A percentile compares a stretch with the other conserved stretches of the same genome.
phyloP scores from a whole-genome alignment of 2,113 vertebrate species.

The Orthonyx spaldingii region DNA sequence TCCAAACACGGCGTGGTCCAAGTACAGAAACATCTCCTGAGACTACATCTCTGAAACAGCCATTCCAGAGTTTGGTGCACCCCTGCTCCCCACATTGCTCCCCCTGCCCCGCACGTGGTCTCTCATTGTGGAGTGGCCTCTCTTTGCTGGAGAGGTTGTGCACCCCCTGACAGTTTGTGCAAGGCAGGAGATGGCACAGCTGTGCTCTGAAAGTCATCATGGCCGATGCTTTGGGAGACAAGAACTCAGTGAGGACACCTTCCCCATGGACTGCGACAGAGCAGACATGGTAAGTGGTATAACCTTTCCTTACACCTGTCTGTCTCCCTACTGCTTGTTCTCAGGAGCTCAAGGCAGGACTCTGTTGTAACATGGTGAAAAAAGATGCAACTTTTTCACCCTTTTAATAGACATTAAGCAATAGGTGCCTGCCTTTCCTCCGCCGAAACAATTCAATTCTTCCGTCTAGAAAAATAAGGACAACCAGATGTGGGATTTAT shows the following conservation, averaged over 20 bases:
- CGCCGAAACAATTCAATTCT: background rate
- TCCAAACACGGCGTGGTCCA: fast-evolving
- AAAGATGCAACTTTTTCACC: background rate
- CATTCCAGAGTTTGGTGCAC: background rate
- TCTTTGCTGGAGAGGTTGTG: background rate
- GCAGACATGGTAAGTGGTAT: background rate
- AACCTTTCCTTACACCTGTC: background rate
- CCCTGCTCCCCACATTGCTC: fast-evolving
- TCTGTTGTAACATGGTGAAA: background rate
- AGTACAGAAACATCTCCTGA: background rate
- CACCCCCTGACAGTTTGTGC: background rate
- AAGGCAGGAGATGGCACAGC: background rate
- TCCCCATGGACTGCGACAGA: background rate
- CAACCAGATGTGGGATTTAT: background rate
- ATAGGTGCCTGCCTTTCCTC: background rate
- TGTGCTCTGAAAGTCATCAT: background rate
- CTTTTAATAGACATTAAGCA: background rate
- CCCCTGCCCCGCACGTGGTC: fast-evolving
- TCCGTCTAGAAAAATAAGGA: background rate
- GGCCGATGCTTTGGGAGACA: fast-evolving
- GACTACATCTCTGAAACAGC: background rate
- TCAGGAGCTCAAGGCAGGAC: background rate
- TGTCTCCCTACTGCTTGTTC: background rate
- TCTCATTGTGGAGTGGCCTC: background rate
- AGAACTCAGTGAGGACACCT: background rate